These are phyloP conservation scores for Poecilia latipinna DNA, from an alignment of 2,113 vertebrate genomes.

Conservation along the genomic window DNA sequence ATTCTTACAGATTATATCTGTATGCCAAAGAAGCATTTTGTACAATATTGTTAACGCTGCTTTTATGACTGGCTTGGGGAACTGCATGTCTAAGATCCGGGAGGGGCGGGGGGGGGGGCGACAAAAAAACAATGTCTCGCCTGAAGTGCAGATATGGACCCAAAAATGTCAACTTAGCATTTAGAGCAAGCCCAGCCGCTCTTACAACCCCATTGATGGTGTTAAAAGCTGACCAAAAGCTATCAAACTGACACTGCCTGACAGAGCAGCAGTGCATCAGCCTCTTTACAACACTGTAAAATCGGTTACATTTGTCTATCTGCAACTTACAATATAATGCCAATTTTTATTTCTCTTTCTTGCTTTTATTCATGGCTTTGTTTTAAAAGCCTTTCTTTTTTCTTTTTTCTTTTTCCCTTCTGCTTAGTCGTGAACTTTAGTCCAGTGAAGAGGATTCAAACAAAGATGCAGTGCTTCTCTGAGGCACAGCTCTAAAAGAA, in stretches of 20 bases:
- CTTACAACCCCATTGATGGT: constrained; percentile 64
- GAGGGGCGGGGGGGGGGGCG: neutral
- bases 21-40: neutral
- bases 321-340: constrained; percentile 57
- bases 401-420: too few species aligned
- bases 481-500: constrained; percentile 72
- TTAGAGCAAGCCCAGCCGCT: constrained; percentile 59
- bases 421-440: constrained; percentile 41
- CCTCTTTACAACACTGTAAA: constrained; percentile 70
- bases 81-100: constrained; percentile 1
- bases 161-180: constrained; percentile 75
- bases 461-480: constrained; percentile 74
- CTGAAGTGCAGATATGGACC: constrained; percentile 48
- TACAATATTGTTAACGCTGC: constrained; percentile 15
- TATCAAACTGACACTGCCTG: constrained; percentile 71
- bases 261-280: constrained; percentile 63
- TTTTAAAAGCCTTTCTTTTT: constrained; percentile 10
- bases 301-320: constrained; percentile 69
- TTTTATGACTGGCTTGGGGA: neutral
- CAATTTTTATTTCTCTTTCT: constrained; percentile 7
- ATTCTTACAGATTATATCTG: constrained; percentile 7
- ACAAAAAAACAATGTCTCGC: constrained; percentile 1
- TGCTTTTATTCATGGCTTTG: constrained; percentile 52
- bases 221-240: constrained; percentile 70
- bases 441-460: constrained; percentile 56